Evolutionary conservation across 2,888 invertebrate species (phyloP), one percentile per base, ranked within the genome.

Genomic region (Andrena haemorrhoa): DNA sequence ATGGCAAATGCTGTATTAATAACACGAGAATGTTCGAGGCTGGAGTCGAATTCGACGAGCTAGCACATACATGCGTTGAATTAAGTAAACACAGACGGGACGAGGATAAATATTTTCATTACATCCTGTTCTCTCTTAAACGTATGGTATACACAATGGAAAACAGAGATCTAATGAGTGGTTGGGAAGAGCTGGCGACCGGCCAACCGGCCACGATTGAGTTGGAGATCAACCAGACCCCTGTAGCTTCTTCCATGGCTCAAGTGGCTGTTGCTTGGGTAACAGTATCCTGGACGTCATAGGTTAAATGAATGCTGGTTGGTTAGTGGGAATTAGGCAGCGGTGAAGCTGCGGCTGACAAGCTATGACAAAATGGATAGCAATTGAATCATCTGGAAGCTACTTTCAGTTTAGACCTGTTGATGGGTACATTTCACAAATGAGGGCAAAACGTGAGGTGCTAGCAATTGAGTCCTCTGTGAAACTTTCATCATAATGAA

Each of bases 71-170:
- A 20, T 68, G 61, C 10, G 31, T 56, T 26, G 20, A 64, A 58
- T 64, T 31, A 58, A 33, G 68, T 68, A 81, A 79, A 73, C 74
- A 81, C 63, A 26, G 26, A 65, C 51, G 20, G 12, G 16, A 2
- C 58, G 16, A 1, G 41, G n/a, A 64, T 74, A 79, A 74, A 79
- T 79, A 81, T 81, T 81, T 74, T 73, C 73, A 26, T 81, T 79
- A 73, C 68, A 35, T 64, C 23, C 64, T 8, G 23, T n/a, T 58
- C 68, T 35, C 64, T 33, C 68, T 63, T 64, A 31, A 51, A 7
- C 58, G 26, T 47, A 1, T 16, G 56, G 10, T 31, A 20, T 41
- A 5, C 29, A 73, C 72, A 73, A 66, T 72, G 51, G 35, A 53
- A 60, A 29, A 65, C 3, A 33, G 47, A 29, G 49, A 51, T 31